Evolutionary conservation across 1,140 invertebrate genomes (phyloP), one percentile per base, ranked within the genome.

Genomic region (Thaumatotibia leucotreta): DNA sequence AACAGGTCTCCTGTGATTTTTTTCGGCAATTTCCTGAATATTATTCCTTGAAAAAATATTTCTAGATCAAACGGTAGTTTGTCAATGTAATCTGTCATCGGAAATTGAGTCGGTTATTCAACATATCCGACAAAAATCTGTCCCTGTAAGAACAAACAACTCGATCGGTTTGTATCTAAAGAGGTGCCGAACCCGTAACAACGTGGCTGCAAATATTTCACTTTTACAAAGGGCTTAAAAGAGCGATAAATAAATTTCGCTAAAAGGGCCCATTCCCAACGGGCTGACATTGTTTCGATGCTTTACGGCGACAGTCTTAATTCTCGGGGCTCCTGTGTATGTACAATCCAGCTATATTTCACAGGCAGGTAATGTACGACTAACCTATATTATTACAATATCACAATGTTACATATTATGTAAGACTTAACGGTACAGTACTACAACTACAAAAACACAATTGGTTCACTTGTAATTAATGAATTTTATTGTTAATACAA

Each of bases 241-340:
- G 52, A 29, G 27, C 52, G 52, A 58, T 58, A 58, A 58, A 58
- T 58, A 58, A 58, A 58, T 58, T 58, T 58, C 8, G 52, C 52
- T 27, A 58, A 58, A 58, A 58, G 52, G 52, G 52, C 52, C 29
- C 52, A 58, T 27, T 58, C 52, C 52, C 27, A 17, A 11, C 52
- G 52, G 52, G 23, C 52, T 24, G 24, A 58, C 52, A 58, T 58
- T 58, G 52, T 58, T 58, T 27, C 52, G 52, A 58, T 58, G 52
- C 52, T 58, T 58, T 58, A 58, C 52, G 52, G 52, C 14, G 52
- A 58, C 52, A 58, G 24, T 58, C 52, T 58, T 58, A 58, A 58
- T 58, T 58, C 52, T 58, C 29, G 23, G 52, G 23, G 52, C 23
- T 11, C 52, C 11, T 58, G 52, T 45, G 17, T 58, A 24, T 45